Evolutionary conservation across 2,113 vertebrate genomes (phyloP).

Genomic region (Panthera leo): DNA sequence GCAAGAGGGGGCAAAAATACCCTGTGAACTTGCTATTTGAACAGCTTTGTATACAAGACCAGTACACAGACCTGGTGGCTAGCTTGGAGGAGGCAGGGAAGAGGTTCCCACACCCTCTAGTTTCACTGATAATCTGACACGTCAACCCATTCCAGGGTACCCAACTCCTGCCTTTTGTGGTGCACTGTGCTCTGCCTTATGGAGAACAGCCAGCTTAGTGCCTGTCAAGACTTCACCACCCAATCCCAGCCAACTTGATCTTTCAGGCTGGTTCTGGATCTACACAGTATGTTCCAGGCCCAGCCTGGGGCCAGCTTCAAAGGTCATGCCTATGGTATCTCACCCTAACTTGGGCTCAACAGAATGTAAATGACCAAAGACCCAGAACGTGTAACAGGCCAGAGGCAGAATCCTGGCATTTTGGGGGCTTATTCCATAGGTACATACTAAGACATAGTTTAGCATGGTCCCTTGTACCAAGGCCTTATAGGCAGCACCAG

Average conservation of each 20-base stretch:
- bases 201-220: background rate
- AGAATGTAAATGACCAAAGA: background rate
- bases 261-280: background rate
- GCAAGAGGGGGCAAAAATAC: background rate
- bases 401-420: background rate
- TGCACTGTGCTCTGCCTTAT: background rate
- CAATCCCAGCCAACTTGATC: background rate
- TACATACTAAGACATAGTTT: too few species aligned
- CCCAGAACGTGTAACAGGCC: too few species aligned
- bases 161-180: background rate
- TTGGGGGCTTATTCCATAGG: accelerated
- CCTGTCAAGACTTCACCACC: background rate
- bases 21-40: background rate
- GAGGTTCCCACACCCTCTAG: background rate
- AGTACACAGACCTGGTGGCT: background rate
- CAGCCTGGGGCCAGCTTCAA: background rate
- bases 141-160: background rate
- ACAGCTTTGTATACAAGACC: background rate
- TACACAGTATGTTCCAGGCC: background rate
- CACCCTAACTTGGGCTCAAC: background rate
- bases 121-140: background rate
- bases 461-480: background rate
- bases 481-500: background rate
- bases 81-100: background rate
- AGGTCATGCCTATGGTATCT: background rate